Percentiles rank a stretch among this genome's conserved stretches.
These are phyloP conservation scores for Phrynosoma blainvillii DNA, from an alignment of 2,113 vertebrate genomes.

Conservation along the genomic window DNA sequence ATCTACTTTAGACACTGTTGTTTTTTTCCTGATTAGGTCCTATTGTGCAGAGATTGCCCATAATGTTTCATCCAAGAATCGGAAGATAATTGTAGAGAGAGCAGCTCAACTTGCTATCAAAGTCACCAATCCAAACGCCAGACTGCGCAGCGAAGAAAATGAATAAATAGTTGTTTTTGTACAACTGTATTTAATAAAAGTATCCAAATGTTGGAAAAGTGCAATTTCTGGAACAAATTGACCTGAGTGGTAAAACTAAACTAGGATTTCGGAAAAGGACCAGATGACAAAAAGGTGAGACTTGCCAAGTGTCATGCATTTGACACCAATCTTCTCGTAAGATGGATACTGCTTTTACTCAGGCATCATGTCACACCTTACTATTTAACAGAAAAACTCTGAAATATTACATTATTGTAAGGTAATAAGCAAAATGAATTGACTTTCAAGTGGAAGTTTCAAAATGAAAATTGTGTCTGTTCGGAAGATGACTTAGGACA, in stretches of 20 bases:
- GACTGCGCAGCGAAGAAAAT: conserved; percentile 97
- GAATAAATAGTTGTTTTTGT: conserved; percentile 77
- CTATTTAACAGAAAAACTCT: not conserved
- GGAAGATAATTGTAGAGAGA: conserved; percentile 95
- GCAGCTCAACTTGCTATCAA: conserved; percentile 98
- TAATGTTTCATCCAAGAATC: conserved; percentile 98
- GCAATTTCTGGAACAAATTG: not conserved
- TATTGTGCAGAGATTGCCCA: conserved; percentile 98
- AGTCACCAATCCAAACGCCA: conserved; percentile 96
- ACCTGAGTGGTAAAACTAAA: not conserved
- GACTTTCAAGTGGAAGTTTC: too few species aligned
- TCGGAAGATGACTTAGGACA: not conserved
- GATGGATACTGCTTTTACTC: not conserved
- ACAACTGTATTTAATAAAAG: conserved; percentile 80
- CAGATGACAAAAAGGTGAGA: not conserved
- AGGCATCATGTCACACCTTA: not conserved
- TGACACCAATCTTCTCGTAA: not conserved
- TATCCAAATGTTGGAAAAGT: not conserved
- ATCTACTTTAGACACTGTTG: not conserved
- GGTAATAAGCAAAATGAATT: not conserved
- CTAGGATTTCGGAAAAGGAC: not conserved
- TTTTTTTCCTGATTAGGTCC: conserved; percentile 76
- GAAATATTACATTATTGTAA: not conserved
- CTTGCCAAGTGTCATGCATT: not conserved
- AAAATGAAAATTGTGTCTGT: too few species aligned